Conservation (phyloP, 2,888 invertebrate species). For the Lymantria dispar region DNA sequence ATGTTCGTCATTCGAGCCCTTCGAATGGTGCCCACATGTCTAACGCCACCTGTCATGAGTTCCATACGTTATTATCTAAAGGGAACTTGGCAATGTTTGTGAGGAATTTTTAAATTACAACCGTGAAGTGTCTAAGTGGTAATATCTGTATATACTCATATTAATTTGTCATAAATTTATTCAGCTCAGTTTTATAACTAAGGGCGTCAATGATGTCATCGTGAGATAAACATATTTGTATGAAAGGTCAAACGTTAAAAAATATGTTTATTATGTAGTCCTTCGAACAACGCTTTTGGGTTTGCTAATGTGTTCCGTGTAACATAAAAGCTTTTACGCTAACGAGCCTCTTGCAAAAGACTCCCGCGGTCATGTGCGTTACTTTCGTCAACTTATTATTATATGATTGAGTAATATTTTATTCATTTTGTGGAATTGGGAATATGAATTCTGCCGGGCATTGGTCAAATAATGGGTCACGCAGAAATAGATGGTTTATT, state of each 20-base stretch:
- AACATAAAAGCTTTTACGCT: conserved; percentile 56
- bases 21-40: conserved; percentile 63
- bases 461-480: conserved; percentile 67
- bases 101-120: conserved; percentile 32
- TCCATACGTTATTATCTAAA: conserved; percentile 47
- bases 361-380: conserved; percentile 38
- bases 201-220: conserved; percentile 16
- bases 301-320: conserved; percentile 46
- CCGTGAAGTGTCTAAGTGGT: conserved; percentile 61
- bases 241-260: conserved; percentile 33
- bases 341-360: conserved; percentile 53
- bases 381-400: conserved; percentile 39
- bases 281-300: conserved; percentile 33
- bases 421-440: conserved; percentile 59
- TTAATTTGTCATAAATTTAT: conserved; percentile 21
- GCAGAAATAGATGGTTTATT: conserved; percentile 65
- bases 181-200: conserved; percentile 19
- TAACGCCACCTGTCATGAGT: conserved; percentile 61
- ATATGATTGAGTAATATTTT: conserved; percentile 66
- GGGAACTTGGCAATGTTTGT: conserved; percentile 30
- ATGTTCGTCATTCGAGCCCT: conserved; percentile 64
- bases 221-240: conserved; percentile 30
- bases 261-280: conserved; percentile 34
- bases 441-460: conserved; percentile 45
- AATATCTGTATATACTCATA: conserved; percentile 33